Base-by-base conservation (phyloP, 2,888 invertebrate genomes). In the Nudaria mundana region DNA sequence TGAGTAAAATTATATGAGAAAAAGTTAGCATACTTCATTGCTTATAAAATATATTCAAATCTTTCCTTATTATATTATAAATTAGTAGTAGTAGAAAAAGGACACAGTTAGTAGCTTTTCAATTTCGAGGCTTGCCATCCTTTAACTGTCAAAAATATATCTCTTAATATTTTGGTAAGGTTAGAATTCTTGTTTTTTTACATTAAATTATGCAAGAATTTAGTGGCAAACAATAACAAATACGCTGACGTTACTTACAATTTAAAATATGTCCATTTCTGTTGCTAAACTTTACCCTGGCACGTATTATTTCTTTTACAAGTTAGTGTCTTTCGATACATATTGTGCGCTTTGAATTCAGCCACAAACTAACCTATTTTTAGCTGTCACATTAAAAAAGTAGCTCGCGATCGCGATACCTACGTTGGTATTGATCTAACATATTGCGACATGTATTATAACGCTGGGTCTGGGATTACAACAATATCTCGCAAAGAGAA, bases 291-390 rank as follows among this genome's bases (percentile, higher is more conserved):
- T 37, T 28, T 32, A 13, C 44, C 41, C 40, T 44, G 12, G 25
- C 43, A 49, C 51, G 28, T 24, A 37, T 52, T 65, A 48, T 52
- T 52, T 59, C 32, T 62, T 63, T 65, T 61, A 62, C 53, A 52
- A 39, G 43, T 40, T 16, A 35, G 39, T 30, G 43, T 37, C 46
- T 49, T 39, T 30, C 15, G 36, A 40, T 33, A 56, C 62, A 62
- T 56, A 48, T 48, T 45, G 56, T 55, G 40, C 40, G 53, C 48
- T 41, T 43, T 43, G 42, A 44, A 18, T 43, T 20, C 44, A 30
- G 41, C 12, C 33, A 28, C 33, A 47, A 68, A 76, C 76, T 81
- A 79, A 81, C 78, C 82, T 82, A 81, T 76, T 76, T 76, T 63
- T 74, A 75, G 45, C 78, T 80, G 78, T 79, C 76, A 77, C 52